Evolutionary conservation across 1,140 invertebrate genomes (phyloP), one percentile per base, ranked within the genome.

Genomic region (Ostrea edulis): DNA sequence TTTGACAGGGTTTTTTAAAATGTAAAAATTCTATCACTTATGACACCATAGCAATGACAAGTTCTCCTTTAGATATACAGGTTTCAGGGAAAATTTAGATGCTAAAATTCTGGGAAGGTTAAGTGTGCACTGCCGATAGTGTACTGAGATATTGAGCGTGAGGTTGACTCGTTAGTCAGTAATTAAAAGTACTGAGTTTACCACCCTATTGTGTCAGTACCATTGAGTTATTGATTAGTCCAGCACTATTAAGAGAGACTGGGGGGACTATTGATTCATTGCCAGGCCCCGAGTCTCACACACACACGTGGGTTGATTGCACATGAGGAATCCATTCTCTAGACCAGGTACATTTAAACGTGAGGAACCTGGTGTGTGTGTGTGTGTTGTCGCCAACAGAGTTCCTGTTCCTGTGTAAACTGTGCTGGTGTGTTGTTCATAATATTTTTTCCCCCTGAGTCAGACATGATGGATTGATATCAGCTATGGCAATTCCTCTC

Each of bases 181-280:
- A 12, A 77, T 4, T 77, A 77, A 8, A 29, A 77, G 68, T 77
- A 77, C 68, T 35, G 14, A 29, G 68, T 77, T 12, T 14, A 77
- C 11, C 68, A 29, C 68, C 68, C 25, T 29, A 35, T 14, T 77
- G 29, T 77, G 29, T 25, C 14, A 77, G 68, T 77, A 35, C 68
- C 29, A 35, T 8, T 22, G 7, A 62, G 25, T 25, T 77, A 77
- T 77, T 77, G 68, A 77, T 77, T 77, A 62, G 55, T 20, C 55
- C 55, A 62, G 14, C 55, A 62, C 55, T n/a, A 62, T n/a, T n/a
- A n/a, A n/a, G n/a, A 77, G 68, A 77, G 68, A 77, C 68, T 29
- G 68, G 68, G 68, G n/a, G 68, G 68, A 77, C 68, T 77, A 77
- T 77, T 77, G 68, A 77, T 77, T 77, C 68, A 77, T 12, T 77